Conservation (phyloP, 2,797 vertebrate genomes). For the Luscinia luscinia region DNA sequence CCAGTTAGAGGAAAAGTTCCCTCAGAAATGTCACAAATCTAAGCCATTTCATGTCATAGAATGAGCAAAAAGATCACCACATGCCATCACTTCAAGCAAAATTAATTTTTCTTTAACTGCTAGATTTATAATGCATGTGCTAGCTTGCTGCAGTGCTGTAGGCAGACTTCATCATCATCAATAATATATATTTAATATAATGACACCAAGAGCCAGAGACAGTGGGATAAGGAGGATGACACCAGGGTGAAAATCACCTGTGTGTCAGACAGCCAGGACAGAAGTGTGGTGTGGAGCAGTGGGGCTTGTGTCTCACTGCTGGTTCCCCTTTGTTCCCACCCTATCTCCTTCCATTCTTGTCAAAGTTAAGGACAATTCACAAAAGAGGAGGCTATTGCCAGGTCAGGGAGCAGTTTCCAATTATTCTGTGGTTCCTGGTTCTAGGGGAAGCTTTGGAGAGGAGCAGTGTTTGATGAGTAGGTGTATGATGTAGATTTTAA, state of each 20-base stretch:
- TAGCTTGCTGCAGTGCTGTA: slow-evolving; percentile 8
- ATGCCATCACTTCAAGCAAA: not conserved
- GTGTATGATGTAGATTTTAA: not conserved
- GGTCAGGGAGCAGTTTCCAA: not conserved
- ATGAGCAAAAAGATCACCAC: not conserved
- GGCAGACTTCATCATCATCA: slow-evolving; percentile 20
- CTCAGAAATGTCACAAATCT: not conserved
- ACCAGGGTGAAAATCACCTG: not conserved
- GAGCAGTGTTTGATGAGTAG: not conserved
- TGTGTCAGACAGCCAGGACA: not conserved
- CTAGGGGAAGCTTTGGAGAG: not conserved
- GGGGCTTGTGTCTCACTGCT: not conserved
- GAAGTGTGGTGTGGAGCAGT: rapidly evolving
- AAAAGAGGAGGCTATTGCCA: not conserved
- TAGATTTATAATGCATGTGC: not conserved
- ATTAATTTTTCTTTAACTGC: slow-evolving; percentile 21
- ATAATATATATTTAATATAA: slow-evolving; percentile 18
- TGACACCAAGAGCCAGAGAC: not conserved
- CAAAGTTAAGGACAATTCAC: slow-evolving; percentile 27
- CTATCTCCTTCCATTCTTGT: slow-evolving; percentile 3
- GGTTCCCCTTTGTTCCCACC: not conserved
- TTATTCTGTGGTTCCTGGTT: not conserved
- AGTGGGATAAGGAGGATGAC: not conserved
- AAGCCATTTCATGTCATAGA: not conserved
- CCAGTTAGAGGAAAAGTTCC: not conserved